These are phyloP conservation scores for Neoniphon sammara DNA, from an alignment of 2,797 vertebrate genomes.

Conservation along the genomic window DNA sequence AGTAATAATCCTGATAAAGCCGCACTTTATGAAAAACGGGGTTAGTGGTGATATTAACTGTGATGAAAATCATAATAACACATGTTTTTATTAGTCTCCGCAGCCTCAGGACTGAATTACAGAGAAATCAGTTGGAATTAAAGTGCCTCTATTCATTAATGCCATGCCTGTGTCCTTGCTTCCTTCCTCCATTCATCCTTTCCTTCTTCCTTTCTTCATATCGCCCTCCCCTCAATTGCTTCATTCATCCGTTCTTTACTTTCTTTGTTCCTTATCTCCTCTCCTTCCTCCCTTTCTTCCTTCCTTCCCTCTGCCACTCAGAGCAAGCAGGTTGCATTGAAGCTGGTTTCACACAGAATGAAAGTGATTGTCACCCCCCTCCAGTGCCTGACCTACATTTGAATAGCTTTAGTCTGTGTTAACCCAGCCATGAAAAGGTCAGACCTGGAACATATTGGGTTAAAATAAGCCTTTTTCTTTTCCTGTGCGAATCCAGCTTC, in stretches of 20 bases:
- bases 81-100: not conserved
- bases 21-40: not conserved
- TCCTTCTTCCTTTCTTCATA: slow-evolving; percentile 5
- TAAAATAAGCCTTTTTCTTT: slow-evolving; percentile 4
- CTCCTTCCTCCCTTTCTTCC: not conserved
- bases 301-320: too few relatives aligned
- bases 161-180: not conserved
- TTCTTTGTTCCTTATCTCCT: not conserved
- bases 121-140: slow-evolving; percentile 10
- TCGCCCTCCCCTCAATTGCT: not conserved
- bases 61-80: too few relatives aligned
- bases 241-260: not conserved
- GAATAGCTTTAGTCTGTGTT: not conserved
- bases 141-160: slow-evolving; percentile 18
- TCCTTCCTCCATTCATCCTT: not conserved
- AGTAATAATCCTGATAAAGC: slow-evolving; percentile 8
- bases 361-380: too few relatives aligned
- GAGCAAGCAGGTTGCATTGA: too few relatives aligned
- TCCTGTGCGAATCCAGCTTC: slow-evolving; percentile 19
- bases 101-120: slow-evolving; percentile 11
- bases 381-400: not conserved
- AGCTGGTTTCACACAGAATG: too few relatives aligned
- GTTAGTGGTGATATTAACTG: too few relatives aligned
- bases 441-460: not conserved
- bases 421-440: not conserved